These are phyloP conservation scores for Chaetogeoica ovagalla DNA, from an alignment of 2,888 invertebrate species.

Conservation along the genomic window DNA sequence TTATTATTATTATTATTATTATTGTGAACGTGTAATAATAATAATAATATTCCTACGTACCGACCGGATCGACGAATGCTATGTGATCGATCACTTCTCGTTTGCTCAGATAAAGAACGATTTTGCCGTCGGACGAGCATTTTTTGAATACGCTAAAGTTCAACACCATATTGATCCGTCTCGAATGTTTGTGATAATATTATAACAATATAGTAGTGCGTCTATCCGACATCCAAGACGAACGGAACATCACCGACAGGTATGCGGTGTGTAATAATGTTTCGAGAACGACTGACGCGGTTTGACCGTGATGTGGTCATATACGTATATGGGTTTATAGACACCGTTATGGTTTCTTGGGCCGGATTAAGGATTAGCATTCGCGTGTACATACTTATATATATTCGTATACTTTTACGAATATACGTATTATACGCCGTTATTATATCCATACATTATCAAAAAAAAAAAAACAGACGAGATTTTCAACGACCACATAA, in stretches of 20 bases:
- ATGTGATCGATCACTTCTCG: slow-evolving; percentile 64
- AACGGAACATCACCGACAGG: too few species aligned
- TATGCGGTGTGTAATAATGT: not conserved
- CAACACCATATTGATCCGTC: slow-evolving; percentile 71
- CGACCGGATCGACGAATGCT: slow-evolving; percentile 39
- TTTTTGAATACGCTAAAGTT: slow-evolving; percentile 92
- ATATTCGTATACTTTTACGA: not conserved
- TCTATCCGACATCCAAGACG: too few species aligned
- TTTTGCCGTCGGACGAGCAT: slow-evolving; percentile 83
- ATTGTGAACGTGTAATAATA: not conserved
- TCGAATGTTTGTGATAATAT: too few species aligned
- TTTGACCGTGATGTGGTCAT: not conserved
- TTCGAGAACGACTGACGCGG: not conserved
- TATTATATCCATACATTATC: too few species aligned
- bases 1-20: too few species aligned
- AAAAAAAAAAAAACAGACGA: too few species aligned
- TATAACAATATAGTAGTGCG: too few species aligned
- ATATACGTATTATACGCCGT: too few species aligned
- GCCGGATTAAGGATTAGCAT: slow-evolving; percentile 9
- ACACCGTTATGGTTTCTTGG: slow-evolving; percentile 29
- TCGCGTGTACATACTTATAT: not conserved
- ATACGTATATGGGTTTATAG: not conserved
- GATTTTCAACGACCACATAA: too few species aligned
- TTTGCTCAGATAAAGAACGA: slow-evolving; percentile 82
- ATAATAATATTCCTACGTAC: slow-evolving; percentile 23